phyloP scores from a whole-genome alignment of 2,797 vertebrate species.

The Pagetopsis macropterus region DNA sequence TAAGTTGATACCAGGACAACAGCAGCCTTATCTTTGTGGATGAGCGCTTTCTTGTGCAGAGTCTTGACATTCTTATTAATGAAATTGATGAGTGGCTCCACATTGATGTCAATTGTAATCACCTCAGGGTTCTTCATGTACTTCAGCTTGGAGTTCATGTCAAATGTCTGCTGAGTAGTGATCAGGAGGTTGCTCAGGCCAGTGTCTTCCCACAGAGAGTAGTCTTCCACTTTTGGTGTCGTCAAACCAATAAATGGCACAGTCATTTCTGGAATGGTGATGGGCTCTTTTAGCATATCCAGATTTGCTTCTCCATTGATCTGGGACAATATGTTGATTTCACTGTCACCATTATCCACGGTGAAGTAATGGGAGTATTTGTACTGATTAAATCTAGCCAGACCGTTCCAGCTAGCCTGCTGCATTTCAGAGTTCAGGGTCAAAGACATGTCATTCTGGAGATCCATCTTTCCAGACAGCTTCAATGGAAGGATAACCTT shows the following conservation, averaged over 20 bases:
- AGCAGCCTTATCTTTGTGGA: slow-evolving; percentile 77
- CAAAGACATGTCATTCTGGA: slow-evolving; percentile 89
- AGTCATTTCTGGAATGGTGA: slow-evolving; percentile 87
- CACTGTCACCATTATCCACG: slow-evolving; percentile 84
- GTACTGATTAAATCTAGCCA: slow-evolving; percentile 91
- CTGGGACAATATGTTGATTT: slow-evolving; percentile 78
- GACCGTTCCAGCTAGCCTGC: slow-evolving; percentile 85
- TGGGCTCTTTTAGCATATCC: slow-evolving; percentile 85
- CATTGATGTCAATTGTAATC: slow-evolving; percentile 82
- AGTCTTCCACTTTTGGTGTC: slow-evolving; percentile 79
- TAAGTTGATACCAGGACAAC: slow-evolving; percentile 81
- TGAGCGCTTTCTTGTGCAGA: slow-evolving; percentile 80
- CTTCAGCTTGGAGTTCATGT: slow-evolving; percentile 86
- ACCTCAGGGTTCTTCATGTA: slow-evolving; percentile 91
- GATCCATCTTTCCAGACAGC: slow-evolving; percentile 88
- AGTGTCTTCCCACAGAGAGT: slow-evolving; percentile 89
- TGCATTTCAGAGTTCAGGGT: slow-evolving; percentile 85
- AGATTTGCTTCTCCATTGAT: slow-evolving; percentile 91
- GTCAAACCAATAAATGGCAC: slow-evolving; percentile 82
- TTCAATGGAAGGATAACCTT: slow-evolving; percentile 89
- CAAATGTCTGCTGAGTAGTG: slow-evolving; percentile 91
- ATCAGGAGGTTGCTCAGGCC: slow-evolving; percentile 85
- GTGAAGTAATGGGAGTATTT: slow-evolving; percentile 88
- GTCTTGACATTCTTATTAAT: slow-evolving; percentile 78
- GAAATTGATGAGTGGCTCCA: slow-evolving; percentile 79